Base-by-base conservation (phyloP, 2,888 invertebrate species). In the Cosmia trapezina region DNA sequence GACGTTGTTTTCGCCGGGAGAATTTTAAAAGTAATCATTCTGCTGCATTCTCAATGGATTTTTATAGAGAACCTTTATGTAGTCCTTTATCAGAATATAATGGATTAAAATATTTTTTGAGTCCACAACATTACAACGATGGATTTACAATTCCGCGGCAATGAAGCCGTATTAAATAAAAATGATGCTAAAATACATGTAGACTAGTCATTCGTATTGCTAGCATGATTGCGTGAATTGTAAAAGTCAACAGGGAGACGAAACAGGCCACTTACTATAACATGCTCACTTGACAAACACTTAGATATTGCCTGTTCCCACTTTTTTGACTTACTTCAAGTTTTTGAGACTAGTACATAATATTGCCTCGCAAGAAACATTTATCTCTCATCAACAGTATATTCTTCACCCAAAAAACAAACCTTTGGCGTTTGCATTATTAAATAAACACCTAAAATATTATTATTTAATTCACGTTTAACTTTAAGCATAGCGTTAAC, bases 211-310 rank as follows among this genome's bases (percentile, higher is more conserved):
- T 47, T 51, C 5, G n/a, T 2, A 51, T 37, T 57, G 17, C 6
- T 28, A 41, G 9, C 9, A 33, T 59, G 37, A n/a, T 22, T 60
- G 33, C 5, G 60, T 47, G 14, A 53, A 64, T 70, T 70, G 62
- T 59, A 43, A 70, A 70, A 54, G 63, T 60, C 49, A 70, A 76
- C 45, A 57, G 28, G 22, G 45, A 57, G n/a, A 47, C 14, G 6
- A 69, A 65, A 59, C 22, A 49, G 62, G 57, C 12, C 54, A n/a
- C 33, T 19, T 54, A 19, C 19, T n/a, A 11, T 17, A 57, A 54
- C 47, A 43, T 41, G 61, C 9, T 49, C 37, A 59, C 49, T 66
- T 63, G 37, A 63, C 12, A 60, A 47, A 14, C 51, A 60, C 28
- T 69, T 28, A 33, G 4, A 41, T n/a, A 22, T 19, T 22, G 33